Percentiles rank a stretch among this genome's conserved stretches.
Conservation (phyloP, 2,888 invertebrate species). For the Xylocampa areola region DNA sequence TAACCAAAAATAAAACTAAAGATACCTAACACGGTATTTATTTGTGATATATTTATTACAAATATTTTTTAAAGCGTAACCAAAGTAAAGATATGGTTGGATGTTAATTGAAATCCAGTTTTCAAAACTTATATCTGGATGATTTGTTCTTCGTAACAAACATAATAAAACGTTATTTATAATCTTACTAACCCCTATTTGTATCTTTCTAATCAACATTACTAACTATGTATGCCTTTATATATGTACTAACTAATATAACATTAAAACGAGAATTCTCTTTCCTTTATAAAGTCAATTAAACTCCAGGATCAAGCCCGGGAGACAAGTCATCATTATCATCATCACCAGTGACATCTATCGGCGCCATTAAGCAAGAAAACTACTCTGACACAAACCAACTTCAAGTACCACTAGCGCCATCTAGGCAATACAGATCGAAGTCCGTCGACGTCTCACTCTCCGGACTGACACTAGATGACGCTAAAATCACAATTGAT, state of each 20-base stretch:
- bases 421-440: conserved; percentile 86
- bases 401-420: conserved; percentile 76
- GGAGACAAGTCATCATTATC: conserved; percentile 82
- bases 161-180: too few species aligned
- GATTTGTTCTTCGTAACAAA: too few species aligned
- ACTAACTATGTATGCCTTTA: neutral
- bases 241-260: conserved; percentile 12
- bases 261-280: conserved; percentile 47
- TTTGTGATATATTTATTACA: too few species aligned
- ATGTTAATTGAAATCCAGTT: too few species aligned
- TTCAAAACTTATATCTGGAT: too few species aligned
- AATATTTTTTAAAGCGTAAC: too few species aligned
- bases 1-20: too few species aligned
- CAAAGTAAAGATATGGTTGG: too few species aligned
- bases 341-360: conserved; percentile 81
- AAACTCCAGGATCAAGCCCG: conserved; percentile 83
- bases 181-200: too few species aligned
- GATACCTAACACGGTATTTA: too few species aligned
- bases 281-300: conserved; percentile 66
- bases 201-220: too few species aligned
- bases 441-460: conserved; percentile 89
- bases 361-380: conserved; percentile 74
- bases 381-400: conserved; percentile 74
- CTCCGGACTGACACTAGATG: conserved; percentile 76
- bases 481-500: conserved; percentile 82